A percentile compares a stretch with the other conserved stretches of the same genome.
Conservation (phyloP, 2,797 vertebrate genomes). For the Peromyscus attwateri region DNA sequence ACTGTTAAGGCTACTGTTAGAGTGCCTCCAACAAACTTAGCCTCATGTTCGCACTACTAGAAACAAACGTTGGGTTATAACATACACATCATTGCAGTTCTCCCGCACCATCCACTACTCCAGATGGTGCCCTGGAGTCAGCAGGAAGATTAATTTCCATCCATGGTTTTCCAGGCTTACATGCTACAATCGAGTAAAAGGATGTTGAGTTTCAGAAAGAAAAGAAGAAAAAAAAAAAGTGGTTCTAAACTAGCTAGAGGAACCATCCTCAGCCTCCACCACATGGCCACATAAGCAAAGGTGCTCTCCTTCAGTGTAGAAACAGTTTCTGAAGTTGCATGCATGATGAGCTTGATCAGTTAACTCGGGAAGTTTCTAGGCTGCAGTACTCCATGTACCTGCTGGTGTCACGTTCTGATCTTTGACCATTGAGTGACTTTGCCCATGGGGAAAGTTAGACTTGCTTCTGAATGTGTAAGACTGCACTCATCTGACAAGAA, state of each 20-base stretch:
- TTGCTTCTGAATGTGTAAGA: not conserved
- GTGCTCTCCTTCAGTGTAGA: not conserved
- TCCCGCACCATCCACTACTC: not conserved
- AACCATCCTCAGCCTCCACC: not conserved
- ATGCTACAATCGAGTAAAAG: not conserved
- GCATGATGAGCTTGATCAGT: not conserved
- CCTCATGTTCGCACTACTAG: not conserved
- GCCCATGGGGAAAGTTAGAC: not conserved
- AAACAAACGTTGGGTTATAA: not conserved
- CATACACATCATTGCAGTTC: not conserved
- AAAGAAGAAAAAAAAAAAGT: conserved; percentile 10
- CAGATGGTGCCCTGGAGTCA: not conserved
- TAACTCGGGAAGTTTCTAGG: not conserved
- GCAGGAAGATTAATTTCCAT: not conserved
- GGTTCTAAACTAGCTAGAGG: not conserved
- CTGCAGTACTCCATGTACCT: not conserved
- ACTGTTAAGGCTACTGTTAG: not conserved
- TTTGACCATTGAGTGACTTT: conserved; percentile 28
- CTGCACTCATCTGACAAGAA: not conserved
- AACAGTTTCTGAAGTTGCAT: not conserved
- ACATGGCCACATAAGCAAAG: not conserved
- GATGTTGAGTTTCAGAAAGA: conserved; percentile 19
- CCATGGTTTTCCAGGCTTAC: not conserved
- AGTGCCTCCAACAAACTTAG: not conserved
- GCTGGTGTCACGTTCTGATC: not conserved